Evolutionary conservation across 2,797 vertebrate species (phyloP), one percentile per base, ranked within the genome.

Genomic region (Gallinago nigripennis): DNA sequence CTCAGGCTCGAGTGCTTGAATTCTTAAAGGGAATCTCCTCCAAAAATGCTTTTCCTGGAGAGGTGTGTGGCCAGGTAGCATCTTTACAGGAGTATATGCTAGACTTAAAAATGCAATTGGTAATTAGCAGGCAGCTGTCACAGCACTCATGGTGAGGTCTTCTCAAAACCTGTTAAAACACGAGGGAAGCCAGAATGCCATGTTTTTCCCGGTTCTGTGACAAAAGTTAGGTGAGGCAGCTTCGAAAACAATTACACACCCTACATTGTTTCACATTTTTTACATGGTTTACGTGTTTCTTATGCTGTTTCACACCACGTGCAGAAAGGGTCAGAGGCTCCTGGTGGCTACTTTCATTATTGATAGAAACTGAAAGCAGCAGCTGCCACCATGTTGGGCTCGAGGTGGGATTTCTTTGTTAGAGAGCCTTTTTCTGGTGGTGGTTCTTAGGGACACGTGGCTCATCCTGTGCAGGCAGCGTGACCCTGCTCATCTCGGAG

Each of bases 291-390:
- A 41, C 6, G 3, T 63, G 60, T 43, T 64, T 43, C 19, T 63
- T 63, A 41, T 4, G 18, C 21, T 43, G 61, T 16, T 43, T 23
- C 61, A 30, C 25, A 5, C 10, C 69, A 46, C 7, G 8, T 51
- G 65, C 5, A 16, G 37, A 30, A 61, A 56, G 18, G 21, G 23
- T 11, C 1, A 1, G 11, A 53, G 35, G 77, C n/a, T 88, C 31
- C 83, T 31, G 56, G 28, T 73, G 50, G 82, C 31, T 75, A 8
- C 75, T 79, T 78, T 73, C 60, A 4, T 77, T 25, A 57, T 7
- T 16, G 21, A 10, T 13, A 45, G 58, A 82, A 90, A 92, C 53
- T 4, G 75, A 95, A 95, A 96, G 39, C 46, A 82, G 61, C 77
- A 92, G 70, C 91, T 91, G 82, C 19, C 16, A 14, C 57, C 61